Percentiles rank a stretch among this genome's conserved stretches.
These are phyloP conservation scores for Tenebrosternarchus preto DNA, from an alignment of 2,113 vertebrate species.

Conservation along the genomic window DNA sequence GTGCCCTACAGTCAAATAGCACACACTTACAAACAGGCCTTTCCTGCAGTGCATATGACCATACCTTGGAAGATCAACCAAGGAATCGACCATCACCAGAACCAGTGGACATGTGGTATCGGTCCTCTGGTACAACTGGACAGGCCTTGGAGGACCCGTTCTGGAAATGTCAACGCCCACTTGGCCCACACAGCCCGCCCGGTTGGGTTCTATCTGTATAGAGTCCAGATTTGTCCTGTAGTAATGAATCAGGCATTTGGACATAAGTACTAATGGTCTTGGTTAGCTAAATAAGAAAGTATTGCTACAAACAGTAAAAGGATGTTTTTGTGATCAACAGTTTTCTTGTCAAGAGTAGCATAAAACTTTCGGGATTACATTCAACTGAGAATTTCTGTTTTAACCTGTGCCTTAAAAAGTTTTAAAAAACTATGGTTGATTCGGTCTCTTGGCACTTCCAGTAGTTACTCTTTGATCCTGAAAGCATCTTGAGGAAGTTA, in stretches of 20 bases:
- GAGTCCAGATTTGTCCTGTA: neutral
- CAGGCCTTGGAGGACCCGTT: neutral
- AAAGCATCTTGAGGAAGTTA: too few species aligned
- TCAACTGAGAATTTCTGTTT: neutral
- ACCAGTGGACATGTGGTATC: neutral
- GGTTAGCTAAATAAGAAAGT: neutral
- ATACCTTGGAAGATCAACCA: neutral
- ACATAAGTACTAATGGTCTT: neutral
- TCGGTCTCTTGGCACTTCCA: too few species aligned
- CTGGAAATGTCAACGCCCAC: neutral
- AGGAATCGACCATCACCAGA: neutral
- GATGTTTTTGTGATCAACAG: neutral
- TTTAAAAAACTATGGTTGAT: too few species aligned
- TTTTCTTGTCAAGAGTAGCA: neutral
- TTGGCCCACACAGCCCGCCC: neutral
- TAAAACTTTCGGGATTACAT: neutral
- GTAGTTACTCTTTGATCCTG: neutral
- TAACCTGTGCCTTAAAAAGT: neutral
- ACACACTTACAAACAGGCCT: constrained; percentile 4
- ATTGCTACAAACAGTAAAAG: neutral
- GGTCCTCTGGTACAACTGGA: neutral
- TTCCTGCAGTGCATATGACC: constrained; percentile 49
- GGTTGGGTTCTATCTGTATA: constrained; percentile 7
- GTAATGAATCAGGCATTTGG: neutral
- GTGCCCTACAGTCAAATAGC: neutral